phyloP scores from a whole-genome alignment of 2,113 vertebrate genomes.

The Tupaia tana region DNA sequence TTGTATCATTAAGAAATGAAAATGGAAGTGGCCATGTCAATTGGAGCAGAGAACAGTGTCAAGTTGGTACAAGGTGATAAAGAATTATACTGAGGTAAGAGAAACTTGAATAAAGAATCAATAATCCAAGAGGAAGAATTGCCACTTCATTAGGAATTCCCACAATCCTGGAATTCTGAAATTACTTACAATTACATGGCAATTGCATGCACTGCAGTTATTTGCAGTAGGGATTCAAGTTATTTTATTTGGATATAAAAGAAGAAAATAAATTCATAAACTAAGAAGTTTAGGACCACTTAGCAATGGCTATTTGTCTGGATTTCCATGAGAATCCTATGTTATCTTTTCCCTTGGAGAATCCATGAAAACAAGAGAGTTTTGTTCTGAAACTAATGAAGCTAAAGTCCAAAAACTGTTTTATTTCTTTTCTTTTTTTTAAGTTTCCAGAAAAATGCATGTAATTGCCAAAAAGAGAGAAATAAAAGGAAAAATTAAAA shows the following conservation, averaged over 20 bases:
- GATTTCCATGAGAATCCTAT: neutral
- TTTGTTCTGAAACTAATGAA: neutral
- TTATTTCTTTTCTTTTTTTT: too few relatives aligned
- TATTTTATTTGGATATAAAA: conserved; percentile 17
- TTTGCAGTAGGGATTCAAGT: neutral
- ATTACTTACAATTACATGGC: neutral
- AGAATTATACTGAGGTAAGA: neutral
- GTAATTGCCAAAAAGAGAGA: too few relatives aligned
- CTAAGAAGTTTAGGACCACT: neutral
- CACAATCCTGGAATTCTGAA: neutral
- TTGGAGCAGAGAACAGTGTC: neutral
- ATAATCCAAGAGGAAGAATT: neutral
- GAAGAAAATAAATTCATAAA: neutral
- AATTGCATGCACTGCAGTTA: neutral
- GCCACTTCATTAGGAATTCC: neutral
- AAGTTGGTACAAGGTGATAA: neutral
- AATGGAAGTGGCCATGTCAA: neutral
- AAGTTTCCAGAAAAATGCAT: too few relatives aligned
- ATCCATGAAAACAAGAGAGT: neutral
- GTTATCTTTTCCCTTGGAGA: neutral
- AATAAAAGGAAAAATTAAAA: too few relatives aligned
- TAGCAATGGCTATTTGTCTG: neutral
- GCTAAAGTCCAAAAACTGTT: neutral
- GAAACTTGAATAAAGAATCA: neutral
- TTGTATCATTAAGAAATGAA: neutral